Conservation (phyloP, 1,140 invertebrate genomes). For the Drosophila watanabei region DNA sequence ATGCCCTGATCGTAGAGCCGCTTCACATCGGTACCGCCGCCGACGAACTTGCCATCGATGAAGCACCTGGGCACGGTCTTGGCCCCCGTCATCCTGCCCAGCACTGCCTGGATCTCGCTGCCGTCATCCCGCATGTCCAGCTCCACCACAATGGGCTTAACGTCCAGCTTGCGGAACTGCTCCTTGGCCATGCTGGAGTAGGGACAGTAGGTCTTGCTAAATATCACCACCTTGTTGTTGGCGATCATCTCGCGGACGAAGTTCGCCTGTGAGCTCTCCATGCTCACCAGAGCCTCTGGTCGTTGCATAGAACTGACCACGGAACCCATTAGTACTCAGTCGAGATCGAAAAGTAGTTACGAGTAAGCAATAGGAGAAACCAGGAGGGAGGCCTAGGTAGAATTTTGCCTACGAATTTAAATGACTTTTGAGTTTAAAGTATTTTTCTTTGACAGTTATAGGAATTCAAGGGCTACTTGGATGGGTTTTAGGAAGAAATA, state of each 20-base stretch:
- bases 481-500: background rate
- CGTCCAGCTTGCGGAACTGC: constrained; percentile 91
- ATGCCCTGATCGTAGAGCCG: constrained; percentile 90
- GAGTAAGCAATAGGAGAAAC: background rate
- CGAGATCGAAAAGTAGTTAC: background rate
- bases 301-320: constrained; percentile 63
- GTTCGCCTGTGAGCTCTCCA: constrained; percentile 59
- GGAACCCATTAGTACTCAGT: constrained; percentile 61
- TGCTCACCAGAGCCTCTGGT: constrained; percentile 45
- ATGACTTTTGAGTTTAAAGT: background rate
- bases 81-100: constrained; percentile 93
- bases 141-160: constrained; percentile 91
- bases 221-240: constrained; percentile 93
- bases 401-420: constrained; percentile 5
- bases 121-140: constrained; percentile 92
- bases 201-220: constrained; percentile 95
- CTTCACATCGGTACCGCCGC: constrained; percentile 95
- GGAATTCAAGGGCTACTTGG: background rate
- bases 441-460: background rate
- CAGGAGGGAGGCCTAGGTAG: background rate
- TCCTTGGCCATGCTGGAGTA: constrained; percentile 94
- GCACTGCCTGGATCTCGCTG: constrained; percentile 91
- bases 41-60: constrained; percentile 95
- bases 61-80: constrained; percentile 96
- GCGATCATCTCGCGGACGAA: constrained; percentile 88